These are phyloP conservation scores for Sebastes kiyomatsui DNA, from an alignment of 2,797 vertebrate species.

Conservation along the genomic window DNA sequence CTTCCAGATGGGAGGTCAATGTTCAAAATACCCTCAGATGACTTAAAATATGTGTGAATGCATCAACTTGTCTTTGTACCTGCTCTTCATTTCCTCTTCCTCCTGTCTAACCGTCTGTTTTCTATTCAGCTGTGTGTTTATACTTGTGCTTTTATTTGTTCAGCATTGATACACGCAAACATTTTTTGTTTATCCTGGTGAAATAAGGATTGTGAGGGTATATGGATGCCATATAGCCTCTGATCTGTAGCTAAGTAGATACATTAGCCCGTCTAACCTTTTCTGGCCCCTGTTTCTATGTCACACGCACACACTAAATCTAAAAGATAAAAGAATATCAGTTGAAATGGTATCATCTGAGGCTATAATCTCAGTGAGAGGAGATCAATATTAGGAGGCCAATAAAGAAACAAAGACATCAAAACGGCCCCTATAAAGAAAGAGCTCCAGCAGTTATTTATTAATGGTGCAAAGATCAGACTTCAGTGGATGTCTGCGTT, in stretches of 20 bases:
- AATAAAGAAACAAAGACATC: constrained; percentile 52
- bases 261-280: constrained; percentile 65
- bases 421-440: constrained; percentile 30
- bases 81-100: constrained; percentile 9
- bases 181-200: constrained; percentile 51
- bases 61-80: constrained; percentile 9
- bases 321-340: constrained; percentile 50
- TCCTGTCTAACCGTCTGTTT: background rate
- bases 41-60: constrained; percentile 22
- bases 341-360: constrained; percentile 45
- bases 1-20: constrained; percentile 22
- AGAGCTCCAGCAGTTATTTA: constrained; percentile 18
- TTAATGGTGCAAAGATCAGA: constrained; percentile 31
- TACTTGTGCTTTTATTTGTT: background rate
- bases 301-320: constrained; percentile 41
- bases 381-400: constrained; percentile 49
- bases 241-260: constrained; percentile 65
- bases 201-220: constrained; percentile 66
- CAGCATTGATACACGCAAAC: constrained; percentile 19
- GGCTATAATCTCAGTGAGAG: constrained; percentile 37
- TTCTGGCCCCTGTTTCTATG: constrained; percentile 13
- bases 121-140: constrained; percentile 1
- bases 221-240: constrained; percentile 43
- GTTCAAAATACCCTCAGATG: constrained; percentile 10
- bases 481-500: background rate